A percentile compares a stretch with the other conserved stretches of the same genome.
phyloP scores from a whole-genome alignment of 2,797 vertebrate genomes.

The Poecilia wingei region DNA sequence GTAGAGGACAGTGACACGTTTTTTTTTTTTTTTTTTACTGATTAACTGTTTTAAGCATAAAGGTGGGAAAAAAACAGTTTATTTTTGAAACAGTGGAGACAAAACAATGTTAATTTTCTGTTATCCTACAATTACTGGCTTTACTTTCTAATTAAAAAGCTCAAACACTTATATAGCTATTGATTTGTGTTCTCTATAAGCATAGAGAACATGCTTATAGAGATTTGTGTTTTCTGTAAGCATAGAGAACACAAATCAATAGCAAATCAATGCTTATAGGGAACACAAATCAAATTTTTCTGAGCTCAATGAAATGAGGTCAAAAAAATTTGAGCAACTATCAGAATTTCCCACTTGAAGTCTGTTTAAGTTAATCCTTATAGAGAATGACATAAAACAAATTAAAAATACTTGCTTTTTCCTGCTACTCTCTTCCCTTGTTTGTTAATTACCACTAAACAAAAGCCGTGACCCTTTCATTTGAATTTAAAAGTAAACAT shows the following conservation, averaged over 20 bases:
- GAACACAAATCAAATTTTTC: background rate
- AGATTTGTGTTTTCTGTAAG: too few species aligned
- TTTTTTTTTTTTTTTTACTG: background rate
- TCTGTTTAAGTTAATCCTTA: background rate
- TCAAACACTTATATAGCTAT: background rate
- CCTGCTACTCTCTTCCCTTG: background rate
- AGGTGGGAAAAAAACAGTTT: background rate
- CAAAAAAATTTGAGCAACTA: background rate
- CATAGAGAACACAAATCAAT: too few species aligned
- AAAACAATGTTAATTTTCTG: background rate
- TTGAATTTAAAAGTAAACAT: slow-evolving; percentile 44
- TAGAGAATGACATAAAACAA: background rate
- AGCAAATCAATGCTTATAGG: too few species aligned
- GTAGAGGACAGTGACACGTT: background rate
- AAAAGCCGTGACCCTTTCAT: background rate
- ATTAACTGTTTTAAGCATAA: background rate
- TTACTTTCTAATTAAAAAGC: background rate
- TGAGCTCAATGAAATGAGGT: background rate
- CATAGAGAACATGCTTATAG: too few species aligned
- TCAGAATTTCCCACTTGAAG: background rate
- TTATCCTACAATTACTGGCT: background rate
- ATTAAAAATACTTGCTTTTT: slow-evolving; percentile 12
- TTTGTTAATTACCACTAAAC: background rate
- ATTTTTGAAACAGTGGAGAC: background rate
- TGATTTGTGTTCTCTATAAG: background rate